Percentiles rank a stretch among this genome's conserved stretches.
phyloP scores from a whole-genome alignment of 2,113 vertebrate genomes.

The Indicator indicator region DNA sequence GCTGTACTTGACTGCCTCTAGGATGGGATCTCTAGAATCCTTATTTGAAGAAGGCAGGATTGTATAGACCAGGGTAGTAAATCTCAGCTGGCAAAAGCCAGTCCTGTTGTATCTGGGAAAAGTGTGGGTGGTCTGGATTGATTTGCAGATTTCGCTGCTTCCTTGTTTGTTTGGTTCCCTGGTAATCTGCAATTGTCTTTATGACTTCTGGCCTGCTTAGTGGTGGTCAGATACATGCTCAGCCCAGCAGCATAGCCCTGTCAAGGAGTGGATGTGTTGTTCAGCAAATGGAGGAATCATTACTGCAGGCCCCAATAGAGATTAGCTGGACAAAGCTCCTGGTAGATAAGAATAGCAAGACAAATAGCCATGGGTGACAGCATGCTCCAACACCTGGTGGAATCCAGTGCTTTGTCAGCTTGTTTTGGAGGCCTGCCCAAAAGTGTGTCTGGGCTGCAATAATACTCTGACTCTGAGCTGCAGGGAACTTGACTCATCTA shows the following conservation, averaged over 20 bases:
- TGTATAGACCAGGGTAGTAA: background rate
- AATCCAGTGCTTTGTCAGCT: constrained; percentile 20
- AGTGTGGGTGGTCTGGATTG: background rate
- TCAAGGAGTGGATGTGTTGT: background rate
- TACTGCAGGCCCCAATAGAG: background rate
- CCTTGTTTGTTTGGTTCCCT: background rate
- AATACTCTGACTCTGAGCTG: background rate
- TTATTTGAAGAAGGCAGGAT: background rate
- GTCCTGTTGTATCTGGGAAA: background rate
- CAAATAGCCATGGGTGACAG: background rate
- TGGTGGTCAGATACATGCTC: background rate
- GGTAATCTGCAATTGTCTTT: background rate
- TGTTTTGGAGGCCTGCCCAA: constrained; percentile 26
- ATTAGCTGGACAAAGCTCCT: constrained; percentile 36
- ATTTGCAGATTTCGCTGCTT: constrained; percentile 1
- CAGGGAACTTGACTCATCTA: background rate
- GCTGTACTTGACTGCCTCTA: background rate
- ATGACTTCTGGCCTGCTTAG: background rate
- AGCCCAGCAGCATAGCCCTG: background rate
- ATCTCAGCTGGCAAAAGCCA: background rate
- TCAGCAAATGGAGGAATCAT: constrained; percentile 17
- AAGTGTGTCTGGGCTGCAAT: constrained; percentile 4
- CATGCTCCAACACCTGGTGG: constrained; percentile 31
- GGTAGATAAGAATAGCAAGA: constrained; percentile 33
- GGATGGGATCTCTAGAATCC: background rate